phyloP scores from a whole-genome alignment of 30 jellyfish, hydroid and myxozoan species.

The Clytia hemisphaerica region DNA sequence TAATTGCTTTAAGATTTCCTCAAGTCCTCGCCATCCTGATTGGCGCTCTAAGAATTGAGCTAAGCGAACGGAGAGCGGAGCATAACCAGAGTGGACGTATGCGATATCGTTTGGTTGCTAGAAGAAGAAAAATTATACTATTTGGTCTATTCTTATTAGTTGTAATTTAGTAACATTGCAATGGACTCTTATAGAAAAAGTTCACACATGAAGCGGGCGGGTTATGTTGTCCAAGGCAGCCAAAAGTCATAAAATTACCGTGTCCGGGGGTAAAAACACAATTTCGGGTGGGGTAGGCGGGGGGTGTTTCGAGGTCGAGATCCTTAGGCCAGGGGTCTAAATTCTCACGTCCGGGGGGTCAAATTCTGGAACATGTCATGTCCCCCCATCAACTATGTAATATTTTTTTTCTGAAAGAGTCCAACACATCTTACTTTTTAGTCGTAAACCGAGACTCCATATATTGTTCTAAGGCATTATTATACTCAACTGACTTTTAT shows the following conservation, averaged over 20 bases:
- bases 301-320: too few species aligned
- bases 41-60: slow-evolving; percentile 85
- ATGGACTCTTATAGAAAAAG: neutral
- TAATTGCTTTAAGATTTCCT: slow-evolving; percentile 67
- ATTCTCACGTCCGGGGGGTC: too few species aligned
- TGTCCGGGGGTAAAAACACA: neutral
- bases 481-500: too few species aligned
- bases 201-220: neutral
- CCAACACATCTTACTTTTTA: too few species aligned
- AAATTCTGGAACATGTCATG: too few species aligned
- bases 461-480: too few species aligned
- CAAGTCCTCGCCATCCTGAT: slow-evolving; percentile 91
- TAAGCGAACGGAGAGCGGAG: slow-evolving; percentile 87
- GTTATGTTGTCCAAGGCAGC: neutral
- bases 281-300: too few species aligned
- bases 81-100: slow-evolving; percentile 92
- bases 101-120: slow-evolving; percentile 89
- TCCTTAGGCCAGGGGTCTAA: too few species aligned
- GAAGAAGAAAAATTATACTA: neutral
- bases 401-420: too few species aligned
- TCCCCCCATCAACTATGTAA: too few species aligned
- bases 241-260: neutral
- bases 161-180: too few species aligned
- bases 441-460: too few species aligned
- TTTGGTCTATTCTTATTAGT: neutral